Evolutionary conservation across 2,888 invertebrate species (phyloP).

Genomic region (Leptopilina myrica): DNA sequence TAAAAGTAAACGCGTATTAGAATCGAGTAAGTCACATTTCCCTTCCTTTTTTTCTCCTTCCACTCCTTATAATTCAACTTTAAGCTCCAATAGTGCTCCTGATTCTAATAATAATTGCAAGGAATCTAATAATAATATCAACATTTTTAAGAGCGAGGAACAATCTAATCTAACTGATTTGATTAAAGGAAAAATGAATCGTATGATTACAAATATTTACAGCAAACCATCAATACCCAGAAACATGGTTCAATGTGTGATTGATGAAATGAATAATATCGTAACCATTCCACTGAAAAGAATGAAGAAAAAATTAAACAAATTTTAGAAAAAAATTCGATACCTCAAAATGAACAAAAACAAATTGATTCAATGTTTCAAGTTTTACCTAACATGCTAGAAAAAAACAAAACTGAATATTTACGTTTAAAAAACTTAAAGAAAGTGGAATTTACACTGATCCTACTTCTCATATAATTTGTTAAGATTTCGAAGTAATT

Average conservation of each 20-base stretch:
- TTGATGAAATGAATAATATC: background rate
- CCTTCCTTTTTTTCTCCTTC: background rate
- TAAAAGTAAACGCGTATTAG: background rate
- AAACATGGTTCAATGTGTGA: background rate
- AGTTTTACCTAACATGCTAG: too few species aligned
- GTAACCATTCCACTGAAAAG: background rate
- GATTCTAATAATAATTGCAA: background rate
- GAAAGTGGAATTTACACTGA: too few species aligned
- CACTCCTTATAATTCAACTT: background rate
- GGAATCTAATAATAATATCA: background rate
- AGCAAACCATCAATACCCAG: background rate
- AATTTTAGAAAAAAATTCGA: too few species aligned
- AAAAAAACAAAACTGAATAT: too few species aligned
- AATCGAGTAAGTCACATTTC: background rate
- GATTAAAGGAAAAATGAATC: background rate
- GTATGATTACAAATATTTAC: background rate
- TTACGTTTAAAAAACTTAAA: too few species aligned
- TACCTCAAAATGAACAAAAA: too few species aligned
- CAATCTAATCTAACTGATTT: background rate
- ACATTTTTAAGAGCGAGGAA: background rate
- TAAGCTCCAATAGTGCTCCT: background rate
- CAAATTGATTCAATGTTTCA: too few species aligned
- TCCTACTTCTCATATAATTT: too few species aligned
- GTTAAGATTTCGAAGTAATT: too few species aligned
- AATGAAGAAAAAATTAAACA: background rate